Evolutionary conservation across 2,797 vertebrate genomes (phyloP), one percentile per base, ranked within the genome.

Genomic region (Corythornis leucogaster): DNA sequence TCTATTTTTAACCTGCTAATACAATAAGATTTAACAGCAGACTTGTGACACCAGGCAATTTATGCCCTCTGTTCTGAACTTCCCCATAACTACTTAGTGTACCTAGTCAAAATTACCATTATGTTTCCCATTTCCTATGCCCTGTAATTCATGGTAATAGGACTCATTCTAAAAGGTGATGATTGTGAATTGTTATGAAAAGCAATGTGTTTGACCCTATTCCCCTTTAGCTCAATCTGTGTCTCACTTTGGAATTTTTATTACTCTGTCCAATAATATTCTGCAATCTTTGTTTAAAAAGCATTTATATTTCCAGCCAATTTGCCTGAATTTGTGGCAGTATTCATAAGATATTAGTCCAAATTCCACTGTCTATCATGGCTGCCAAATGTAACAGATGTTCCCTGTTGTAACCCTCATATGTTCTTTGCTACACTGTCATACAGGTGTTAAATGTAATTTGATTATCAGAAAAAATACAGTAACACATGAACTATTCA

Each of bases 1-100:
- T 81, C 69, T 87, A 64, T 77, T 95, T 92, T 83, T 83, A 85
- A n/a, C n/a, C 12, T 24, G 57, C 25, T 84, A 45, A 42, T 84
- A 69, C 19, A 33, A 6, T 28, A 40, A 14, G 13, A 85, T 54
- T 69, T 79, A 87, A 68, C 40, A 76, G 33, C 25, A 48, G 26
- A 40, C 69, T 50, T 71, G 43, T 91, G 85, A 80, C 45, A 89
- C 25, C 35, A 68, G 53, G 53, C 14, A 35, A 78, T 58, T 76
- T 20, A 66, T 66, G 12, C 7, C 19, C 12, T 68, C 51, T 78
- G 7, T 58, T 78, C 73, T 89, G 69, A 90, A 76, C 42, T 91
- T 93, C 69, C 40, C 17, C 46, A 19, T 70, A 73, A 53, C 31
- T 45, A 43, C 31, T 48, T 9, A 26, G 53, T 18, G 45, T 18